Evolutionary conservation across 2,888 invertebrate species (phyloP).

Genomic region (Trilocha varians): DNA sequence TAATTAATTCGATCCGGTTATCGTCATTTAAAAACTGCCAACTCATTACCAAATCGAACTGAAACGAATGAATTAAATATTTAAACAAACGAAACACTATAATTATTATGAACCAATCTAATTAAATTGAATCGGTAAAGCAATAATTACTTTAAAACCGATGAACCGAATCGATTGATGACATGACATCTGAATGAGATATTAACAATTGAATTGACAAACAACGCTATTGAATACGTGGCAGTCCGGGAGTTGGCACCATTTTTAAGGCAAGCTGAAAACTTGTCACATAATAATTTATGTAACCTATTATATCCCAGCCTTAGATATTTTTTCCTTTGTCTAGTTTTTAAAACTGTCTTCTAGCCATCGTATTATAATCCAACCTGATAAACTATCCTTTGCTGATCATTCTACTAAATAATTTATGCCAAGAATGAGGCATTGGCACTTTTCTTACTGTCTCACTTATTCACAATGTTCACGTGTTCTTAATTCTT

Average conservation of each 20-base stretch:
- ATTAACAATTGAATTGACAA: slow-evolving; percentile 51
- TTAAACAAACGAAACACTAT: not conserved
- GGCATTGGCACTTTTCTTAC: too few relatives aligned
- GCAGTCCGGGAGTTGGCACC: slow-evolving; percentile 38
- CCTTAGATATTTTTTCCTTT: too few relatives aligned
- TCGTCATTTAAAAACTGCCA: not conserved
- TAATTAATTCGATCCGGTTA: not conserved
- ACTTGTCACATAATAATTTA: too few relatives aligned
- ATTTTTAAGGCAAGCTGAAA: too few relatives aligned
- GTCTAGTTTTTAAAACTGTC: too few relatives aligned
- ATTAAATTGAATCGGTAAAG: not conserved
- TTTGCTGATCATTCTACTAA: too few relatives aligned
- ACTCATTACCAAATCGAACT: not conserved
- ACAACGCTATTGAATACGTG: slow-evolving; percentile 42
- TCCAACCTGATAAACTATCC: too few relatives aligned
- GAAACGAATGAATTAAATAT: not conserved
- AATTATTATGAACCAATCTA: not conserved
- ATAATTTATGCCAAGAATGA: too few relatives aligned
- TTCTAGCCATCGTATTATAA: too few relatives aligned
- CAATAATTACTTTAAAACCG: slow-evolving; percentile 18
- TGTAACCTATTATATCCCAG: too few relatives aligned
- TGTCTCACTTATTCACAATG: too few relatives aligned
- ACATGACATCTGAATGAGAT: slow-evolving; percentile 37
- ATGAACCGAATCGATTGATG: slow-evolving; percentile 32
- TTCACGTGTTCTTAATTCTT: too few relatives aligned